Conservation (phyloP, 2,888 invertebrate genomes). For the Drosophila barbarae region DNA sequence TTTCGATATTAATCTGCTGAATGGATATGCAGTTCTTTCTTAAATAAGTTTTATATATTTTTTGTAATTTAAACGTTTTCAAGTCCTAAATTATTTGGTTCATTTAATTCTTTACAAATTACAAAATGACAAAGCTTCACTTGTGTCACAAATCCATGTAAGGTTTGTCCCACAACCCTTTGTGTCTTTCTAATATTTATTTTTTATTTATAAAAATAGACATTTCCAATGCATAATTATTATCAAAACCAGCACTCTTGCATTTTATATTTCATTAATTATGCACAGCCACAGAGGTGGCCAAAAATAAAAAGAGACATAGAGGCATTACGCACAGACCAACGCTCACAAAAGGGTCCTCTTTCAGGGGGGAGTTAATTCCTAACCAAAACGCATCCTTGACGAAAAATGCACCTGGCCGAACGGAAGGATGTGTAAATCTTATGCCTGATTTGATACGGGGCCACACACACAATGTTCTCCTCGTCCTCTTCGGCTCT, state of each 20-base stretch:
- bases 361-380: background rate
- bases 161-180: too few relatives aligned
- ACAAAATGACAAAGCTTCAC: too few relatives aligned
- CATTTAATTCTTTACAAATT: too few relatives aligned
- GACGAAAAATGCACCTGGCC: conserved; percentile 44
- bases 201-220: conserved; percentile 41
- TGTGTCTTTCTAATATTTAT: background rate
- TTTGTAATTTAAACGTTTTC: too few relatives aligned
- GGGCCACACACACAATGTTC: conserved; percentile 43
- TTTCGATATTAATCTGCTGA: background rate
- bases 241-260: conserved; percentile 57
- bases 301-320: conserved; percentile 5
- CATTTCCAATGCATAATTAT: conserved; percentile 56
- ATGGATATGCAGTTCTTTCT: background rate
- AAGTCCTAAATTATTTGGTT: too few relatives aligned
- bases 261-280: conserved; percentile 77
- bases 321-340: conserved; percentile 68
- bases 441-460: conserved; percentile 70
- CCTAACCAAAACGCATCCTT: conserved; percentile 49
- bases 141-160: background rate
- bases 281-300: conserved; percentile 60
- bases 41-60: background rate
- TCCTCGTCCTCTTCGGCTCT: background rate
- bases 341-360: conserved; percentile 54
- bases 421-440: conserved; percentile 18